These are phyloP conservation scores for Masnerella sp. DNA, from an alignment of 2,888 invertebrate species.

Conservation along the genomic window DNA sequence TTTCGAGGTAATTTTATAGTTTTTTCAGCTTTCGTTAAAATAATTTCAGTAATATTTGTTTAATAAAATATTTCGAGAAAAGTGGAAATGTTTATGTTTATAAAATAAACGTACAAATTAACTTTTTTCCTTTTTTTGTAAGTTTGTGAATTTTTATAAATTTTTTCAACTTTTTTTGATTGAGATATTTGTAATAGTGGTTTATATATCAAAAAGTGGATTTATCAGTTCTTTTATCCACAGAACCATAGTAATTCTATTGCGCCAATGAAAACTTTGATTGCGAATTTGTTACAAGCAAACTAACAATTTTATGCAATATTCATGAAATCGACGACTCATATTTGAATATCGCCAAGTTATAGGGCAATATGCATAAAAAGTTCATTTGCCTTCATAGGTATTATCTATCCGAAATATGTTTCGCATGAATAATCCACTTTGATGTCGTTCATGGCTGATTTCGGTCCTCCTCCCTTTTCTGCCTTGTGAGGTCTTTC, in stretches of 20 bases:
- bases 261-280: slow-evolving; percentile 32
- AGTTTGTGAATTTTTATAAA: too few relatives aligned
- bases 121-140: too few relatives aligned
- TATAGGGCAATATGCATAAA: slow-evolving; percentile 56
- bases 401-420: slow-evolving; percentile 55
- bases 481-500: slow-evolving; percentile 28
- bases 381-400: slow-evolving; percentile 53
- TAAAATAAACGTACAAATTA: too few relatives aligned
- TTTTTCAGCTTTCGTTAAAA: too few relatives aligned
- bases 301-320: slow-evolving; percentile 49
- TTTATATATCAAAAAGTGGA: not conserved
- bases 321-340: slow-evolving; percentile 54
- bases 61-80: too few relatives aligned
- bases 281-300: slow-evolving; percentile 48
- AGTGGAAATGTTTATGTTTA: too few relatives aligned
- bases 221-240: slow-evolving; percentile 6
- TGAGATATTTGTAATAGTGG: too few relatives aligned
- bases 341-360: slow-evolving; percentile 50
- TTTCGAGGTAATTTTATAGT: too few relatives aligned
- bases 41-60: too few relatives aligned
- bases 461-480: slow-evolving; percentile 24
- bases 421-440: slow-evolving; percentile 57
- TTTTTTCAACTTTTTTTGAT: too few relatives aligned
- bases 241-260: slow-evolving; percentile 20
- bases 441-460: slow-evolving; percentile 54